A percentile compares a stretch with the other conserved stretches of the same genome.
These are phyloP conservation scores for Triplophysa bombifrons DNA, from an alignment of 2,797 vertebrate genomes.

Conservation along the genomic window DNA sequence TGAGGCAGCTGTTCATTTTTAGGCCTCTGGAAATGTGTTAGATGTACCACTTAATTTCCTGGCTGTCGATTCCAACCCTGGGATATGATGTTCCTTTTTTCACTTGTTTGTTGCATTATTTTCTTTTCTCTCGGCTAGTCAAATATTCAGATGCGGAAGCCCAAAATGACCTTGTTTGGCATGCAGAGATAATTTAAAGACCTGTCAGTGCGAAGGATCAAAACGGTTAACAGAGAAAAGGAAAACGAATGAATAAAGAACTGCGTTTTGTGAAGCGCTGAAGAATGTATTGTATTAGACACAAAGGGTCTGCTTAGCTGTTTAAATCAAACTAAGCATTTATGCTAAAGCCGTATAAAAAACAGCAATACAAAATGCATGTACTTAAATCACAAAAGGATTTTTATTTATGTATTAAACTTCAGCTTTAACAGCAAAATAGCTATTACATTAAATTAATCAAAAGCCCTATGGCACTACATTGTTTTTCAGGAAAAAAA, in stretches of 20 bases:
- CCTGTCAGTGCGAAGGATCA: slow-evolving; percentile 13
- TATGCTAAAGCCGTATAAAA: background rate
- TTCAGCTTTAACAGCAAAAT: background rate
- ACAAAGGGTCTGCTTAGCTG: background rate
- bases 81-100: slow-evolving; percentile 31
- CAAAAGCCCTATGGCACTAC: background rate
- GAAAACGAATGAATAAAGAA: slow-evolving; percentile 9
- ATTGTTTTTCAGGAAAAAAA: too few relatives aligned
- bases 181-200: slow-evolving; percentile 25
- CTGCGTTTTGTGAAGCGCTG: background rate
- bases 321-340: background rate
- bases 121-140: slow-evolving; percentile 9
- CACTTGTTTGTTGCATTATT: slow-evolving; percentile 42
- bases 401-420: background rate
- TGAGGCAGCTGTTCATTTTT: slow-evolving; percentile 51
- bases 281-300: background rate
- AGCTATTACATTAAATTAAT: background rate
- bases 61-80: slow-evolving; percentile 48
- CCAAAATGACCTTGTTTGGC: slow-evolving; percentile 19
- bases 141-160: slow-evolving; percentile 13
- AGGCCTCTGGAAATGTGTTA: slow-evolving; percentile 48
- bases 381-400: background rate
- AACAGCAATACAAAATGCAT: background rate
- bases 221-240: background rate
- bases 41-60: slow-evolving; percentile 56